Evolutionary conservation across 2,888 invertebrate species (phyloP).

Genomic region (Drosophila siamana): DNA sequence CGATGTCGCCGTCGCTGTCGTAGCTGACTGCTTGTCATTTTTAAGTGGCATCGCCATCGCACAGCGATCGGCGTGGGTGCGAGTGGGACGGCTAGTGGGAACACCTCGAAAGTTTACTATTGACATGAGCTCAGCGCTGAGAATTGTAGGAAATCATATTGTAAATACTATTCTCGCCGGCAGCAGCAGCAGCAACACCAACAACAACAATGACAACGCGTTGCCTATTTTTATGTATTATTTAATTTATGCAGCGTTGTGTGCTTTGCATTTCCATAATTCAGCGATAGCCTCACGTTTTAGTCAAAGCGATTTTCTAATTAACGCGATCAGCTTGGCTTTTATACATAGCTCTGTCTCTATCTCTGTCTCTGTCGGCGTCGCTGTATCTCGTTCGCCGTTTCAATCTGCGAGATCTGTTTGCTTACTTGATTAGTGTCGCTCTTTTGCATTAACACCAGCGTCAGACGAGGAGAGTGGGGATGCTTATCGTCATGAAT

Average conservation of each 20-base stretch:
- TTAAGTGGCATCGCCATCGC: conserved; percentile 48
- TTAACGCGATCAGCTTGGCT: conserved; percentile 64
- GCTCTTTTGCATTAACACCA: conserved; percentile 48
- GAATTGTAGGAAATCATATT: conserved; percentile 71
- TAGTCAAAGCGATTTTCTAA: conserved; percentile 57
- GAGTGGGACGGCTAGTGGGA: conserved; percentile 37
- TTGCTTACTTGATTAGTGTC: conserved; percentile 43
- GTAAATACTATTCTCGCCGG: conserved; percentile 56
- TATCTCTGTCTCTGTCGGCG: background rate
- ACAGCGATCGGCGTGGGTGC: conserved; percentile 44
- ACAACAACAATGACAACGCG: conserved; percentile 24
- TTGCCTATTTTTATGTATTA: conserved; percentile 51
- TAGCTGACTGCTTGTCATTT: conserved; percentile 39
- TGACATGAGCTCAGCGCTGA: conserved; percentile 51
- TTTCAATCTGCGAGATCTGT: conserved; percentile 35
- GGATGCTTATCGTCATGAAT: conserved; percentile 11
- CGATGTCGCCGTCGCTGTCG: conserved; percentile 10
- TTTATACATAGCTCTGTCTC: conserved; percentile 11
- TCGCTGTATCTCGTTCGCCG: conserved; percentile 20
- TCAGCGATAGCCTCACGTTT: conserved; percentile 61
- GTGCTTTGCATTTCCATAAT: conserved; percentile 65
- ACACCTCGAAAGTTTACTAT: conserved; percentile 29
- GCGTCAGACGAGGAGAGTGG: background rate
- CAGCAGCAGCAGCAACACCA: conserved; percentile 32
- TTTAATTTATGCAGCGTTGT: conserved; percentile 65